These are phyloP conservation scores for Spodoptera frugiperda DNA, from an alignment of 1,140 invertebrate species.

Conservation along the genomic window DNA sequence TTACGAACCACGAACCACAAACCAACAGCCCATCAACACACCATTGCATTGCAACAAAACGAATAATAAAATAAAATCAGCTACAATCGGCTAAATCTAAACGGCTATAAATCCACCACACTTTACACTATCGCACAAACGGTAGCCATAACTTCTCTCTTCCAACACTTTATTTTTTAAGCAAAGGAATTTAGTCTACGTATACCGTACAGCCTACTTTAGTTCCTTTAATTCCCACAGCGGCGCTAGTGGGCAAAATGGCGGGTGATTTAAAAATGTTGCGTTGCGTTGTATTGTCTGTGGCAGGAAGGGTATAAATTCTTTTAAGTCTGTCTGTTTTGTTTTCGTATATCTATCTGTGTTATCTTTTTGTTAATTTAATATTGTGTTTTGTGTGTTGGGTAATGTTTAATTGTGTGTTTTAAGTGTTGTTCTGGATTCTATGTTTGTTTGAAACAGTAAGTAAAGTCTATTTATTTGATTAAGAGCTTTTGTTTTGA, in stretches of 20 bases:
- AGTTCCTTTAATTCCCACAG: background rate
- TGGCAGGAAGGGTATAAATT: slow-evolving; percentile 3
- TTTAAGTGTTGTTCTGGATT: background rate
- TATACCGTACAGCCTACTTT: background rate
- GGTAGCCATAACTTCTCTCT: slow-evolving; percentile 14
- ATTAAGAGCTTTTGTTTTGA: too few species aligned
- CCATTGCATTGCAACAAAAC: slow-evolving; percentile 34
- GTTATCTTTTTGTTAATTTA: background rate
- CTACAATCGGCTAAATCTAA: slow-evolving; percentile 10
- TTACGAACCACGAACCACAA: background rate
- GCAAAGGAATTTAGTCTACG: slow-evolving; percentile 39
- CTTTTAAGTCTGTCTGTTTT: background rate
- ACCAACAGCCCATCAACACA: slow-evolving; percentile 6
- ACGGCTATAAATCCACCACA: slow-evolving; percentile 31
- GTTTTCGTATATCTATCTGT: slow-evolving; percentile 1
- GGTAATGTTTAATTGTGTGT: background rate
- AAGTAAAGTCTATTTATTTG: too few species aligned
- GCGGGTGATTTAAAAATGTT: slow-evolving; percentile 23
- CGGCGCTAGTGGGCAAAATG: slow-evolving; percentile 12
- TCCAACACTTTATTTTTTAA: slow-evolving; percentile 28
- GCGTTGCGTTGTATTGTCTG: slow-evolving; percentile 3
- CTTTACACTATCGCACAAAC: slow-evolving; percentile 27
- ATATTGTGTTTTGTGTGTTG: background rate
- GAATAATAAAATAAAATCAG: slow-evolving; percentile 41
- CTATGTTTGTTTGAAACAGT: background rate